Evolutionary conservation across 2,113 vertebrate genomes (phyloP), one percentile per base, ranked within the genome.

Genomic region (Brachypodius melanocephalos): DNA sequence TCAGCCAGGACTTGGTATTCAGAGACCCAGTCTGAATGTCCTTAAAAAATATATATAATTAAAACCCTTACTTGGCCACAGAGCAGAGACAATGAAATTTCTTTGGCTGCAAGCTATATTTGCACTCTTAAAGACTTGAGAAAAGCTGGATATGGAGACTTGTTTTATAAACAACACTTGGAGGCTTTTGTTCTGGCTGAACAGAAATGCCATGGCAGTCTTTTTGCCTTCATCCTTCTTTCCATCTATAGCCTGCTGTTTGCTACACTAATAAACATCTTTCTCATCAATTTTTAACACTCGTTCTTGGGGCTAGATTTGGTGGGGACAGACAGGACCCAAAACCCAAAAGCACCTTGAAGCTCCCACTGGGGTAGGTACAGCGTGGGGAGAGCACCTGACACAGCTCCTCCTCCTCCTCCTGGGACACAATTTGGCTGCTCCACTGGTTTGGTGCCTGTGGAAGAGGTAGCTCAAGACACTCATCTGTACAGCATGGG

Each of bases 81-180:
- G 62, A 79, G 66, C 21, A 46, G 49, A 84, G 48, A 96, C 91
- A 96, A 96, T 63, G 22, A 76, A 80, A 94, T 85, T 89, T 90
- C 0, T 0, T 74, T 95, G 89, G 73, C 85, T 88, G 55, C 62
- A 83, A 88, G 51, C 72, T 88, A 88, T 95, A 93, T 91, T 95
- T 96, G 71, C 67, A 74, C 78, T 91, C 75, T 46, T 82, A 73
- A 93, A 94, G 87, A 63, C 73, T 83, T 85, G 26, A 74, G 86
- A 83, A 90, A 96, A 95, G 83, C 71, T 90, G 89, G 85, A 85
- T 88, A 88, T 91, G 90, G 74, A 91, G 51, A 10, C 14, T 91
- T 96, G 93, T 95, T 97, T 96, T 86, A 88, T 77, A 94, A 96
- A 95, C 92, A 94, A 51, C 79, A 57, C 66, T 95, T 76, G 71